Evolutionary conservation across 2,888 invertebrate genomes (phyloP).

Genomic region (Aphrophora alni): DNA sequence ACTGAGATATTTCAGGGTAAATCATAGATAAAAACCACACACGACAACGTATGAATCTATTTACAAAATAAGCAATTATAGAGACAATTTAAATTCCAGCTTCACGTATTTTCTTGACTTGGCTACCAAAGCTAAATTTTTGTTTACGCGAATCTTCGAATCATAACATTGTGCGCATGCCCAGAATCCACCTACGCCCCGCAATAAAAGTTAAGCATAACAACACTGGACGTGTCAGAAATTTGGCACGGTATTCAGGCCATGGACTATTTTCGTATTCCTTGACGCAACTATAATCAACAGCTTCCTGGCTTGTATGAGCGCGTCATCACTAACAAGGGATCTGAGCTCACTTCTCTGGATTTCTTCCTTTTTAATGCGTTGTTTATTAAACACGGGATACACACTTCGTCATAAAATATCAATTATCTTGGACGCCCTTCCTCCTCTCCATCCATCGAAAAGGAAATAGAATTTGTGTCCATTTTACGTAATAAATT

Average conservation of each 20-base stretch:
- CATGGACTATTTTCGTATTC: background rate
- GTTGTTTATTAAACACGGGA: too few species aligned
- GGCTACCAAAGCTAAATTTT: background rate
- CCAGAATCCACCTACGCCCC: background rate
- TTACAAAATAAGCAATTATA: too few species aligned
- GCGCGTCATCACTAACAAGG: background rate
- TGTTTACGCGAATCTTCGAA: background rate
- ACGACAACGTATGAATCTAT: too few species aligned
- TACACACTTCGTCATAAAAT: too few species aligned
- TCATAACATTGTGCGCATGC: background rate
- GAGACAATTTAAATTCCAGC: too few species aligned
- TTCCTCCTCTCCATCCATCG: too few species aligned
- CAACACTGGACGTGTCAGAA: background rate
- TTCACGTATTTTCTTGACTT: too few species aligned
- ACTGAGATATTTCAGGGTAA: too few species aligned
- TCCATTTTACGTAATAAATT: too few species aligned
- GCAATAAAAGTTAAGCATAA: background rate
- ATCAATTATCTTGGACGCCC: too few species aligned
- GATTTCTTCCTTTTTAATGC: background rate
- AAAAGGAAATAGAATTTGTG: too few species aligned
- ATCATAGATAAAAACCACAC: too few species aligned
- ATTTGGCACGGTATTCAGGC: background rate
- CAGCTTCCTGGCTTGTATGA: background rate
- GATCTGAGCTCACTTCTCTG: background rate
- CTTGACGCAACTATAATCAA: slow-evolving; percentile 2